Evolutionary conservation across 2,797 vertebrate genomes (phyloP).

Genomic region (Crenuchus spilurus): DNA sequence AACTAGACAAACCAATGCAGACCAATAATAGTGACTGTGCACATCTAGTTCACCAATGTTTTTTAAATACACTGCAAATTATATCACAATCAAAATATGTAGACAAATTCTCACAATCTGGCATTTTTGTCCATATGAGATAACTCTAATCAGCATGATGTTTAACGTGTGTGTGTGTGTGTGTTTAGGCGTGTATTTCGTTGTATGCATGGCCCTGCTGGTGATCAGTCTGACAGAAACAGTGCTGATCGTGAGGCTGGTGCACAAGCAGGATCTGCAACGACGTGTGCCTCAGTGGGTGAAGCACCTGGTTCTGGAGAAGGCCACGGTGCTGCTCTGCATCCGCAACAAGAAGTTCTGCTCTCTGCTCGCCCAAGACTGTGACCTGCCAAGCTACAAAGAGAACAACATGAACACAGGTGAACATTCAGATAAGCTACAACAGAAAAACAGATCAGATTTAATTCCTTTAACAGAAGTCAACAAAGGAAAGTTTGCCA

Average conservation of each 20-base stretch:
- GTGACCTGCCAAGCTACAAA: constrained; percentile 72
- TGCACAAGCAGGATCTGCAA: constrained; percentile 95
- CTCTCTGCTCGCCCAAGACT: constrained; percentile 58
- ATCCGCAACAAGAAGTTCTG: constrained; percentile 78
- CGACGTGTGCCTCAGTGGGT: constrained; percentile 89
- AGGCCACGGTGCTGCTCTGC: constrained; percentile 83
- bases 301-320: constrained; percentile 84
- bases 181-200: constrained; percentile 89
- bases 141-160: not conserved
- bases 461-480: not conserved
- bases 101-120: not conserved
- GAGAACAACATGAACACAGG: constrained; percentile 83
- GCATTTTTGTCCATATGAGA: not conserved
- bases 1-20: too few species aligned
- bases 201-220: constrained; percentile 98
- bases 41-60: too few species aligned
- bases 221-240: constrained; percentile 95
- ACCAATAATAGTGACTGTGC: too few species aligned
- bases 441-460: not conserved
- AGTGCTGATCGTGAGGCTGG: constrained; percentile 91
- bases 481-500: not conserved
- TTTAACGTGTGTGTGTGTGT: constrained; percentile 9
- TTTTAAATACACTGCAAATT: not conserved
- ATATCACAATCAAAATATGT: not conserved
- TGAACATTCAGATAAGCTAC: constrained; percentile 60